phyloP scores from a whole-genome alignment of 2,113 vertebrate genomes.

The Chaenogobius annularis region DNA sequence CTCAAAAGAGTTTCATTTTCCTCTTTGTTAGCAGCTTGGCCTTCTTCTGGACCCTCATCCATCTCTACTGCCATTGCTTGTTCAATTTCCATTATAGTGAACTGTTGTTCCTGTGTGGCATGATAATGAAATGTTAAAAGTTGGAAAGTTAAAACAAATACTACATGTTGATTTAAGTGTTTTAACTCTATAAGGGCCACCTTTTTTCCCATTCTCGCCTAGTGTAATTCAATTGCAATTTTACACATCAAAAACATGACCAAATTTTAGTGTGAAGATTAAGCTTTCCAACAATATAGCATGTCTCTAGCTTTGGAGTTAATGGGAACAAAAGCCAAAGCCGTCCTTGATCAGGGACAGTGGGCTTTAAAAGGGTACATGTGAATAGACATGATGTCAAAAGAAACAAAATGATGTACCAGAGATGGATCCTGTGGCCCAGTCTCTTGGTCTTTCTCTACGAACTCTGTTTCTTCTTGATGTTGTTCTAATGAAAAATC shows the following conservation, averaged over 20 bases:
- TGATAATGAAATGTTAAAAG: neutral
- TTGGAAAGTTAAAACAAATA: neutral
- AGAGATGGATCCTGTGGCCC: conserved; percentile 1
- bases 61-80: conserved; percentile 30
- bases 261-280: no score
- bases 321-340: no score
- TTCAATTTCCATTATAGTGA: conserved; percentile 17
- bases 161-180: no score
- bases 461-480: conserved; percentile 17
- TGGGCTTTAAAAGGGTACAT: no score
- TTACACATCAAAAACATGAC: no score
- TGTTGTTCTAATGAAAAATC: conserved; percentile 41
- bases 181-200: no score
- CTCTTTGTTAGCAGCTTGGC: conserved; percentile 17
- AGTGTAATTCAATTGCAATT: no score
- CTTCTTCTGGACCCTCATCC: conserved; percentile 28
- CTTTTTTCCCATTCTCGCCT: no score
- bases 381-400: neutral
- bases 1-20: conserved; percentile 24
- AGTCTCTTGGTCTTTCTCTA: conserved; percentile 22
- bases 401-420: neutral
- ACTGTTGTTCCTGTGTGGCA: conserved; percentile 40
- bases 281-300: no score
- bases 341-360: no score
- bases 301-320: no score